Evolutionary conservation across 2,797 vertebrate genomes (phyloP), one percentile per base, ranked within the genome.

Genomic region (Gambelia wislizenii): DNA sequence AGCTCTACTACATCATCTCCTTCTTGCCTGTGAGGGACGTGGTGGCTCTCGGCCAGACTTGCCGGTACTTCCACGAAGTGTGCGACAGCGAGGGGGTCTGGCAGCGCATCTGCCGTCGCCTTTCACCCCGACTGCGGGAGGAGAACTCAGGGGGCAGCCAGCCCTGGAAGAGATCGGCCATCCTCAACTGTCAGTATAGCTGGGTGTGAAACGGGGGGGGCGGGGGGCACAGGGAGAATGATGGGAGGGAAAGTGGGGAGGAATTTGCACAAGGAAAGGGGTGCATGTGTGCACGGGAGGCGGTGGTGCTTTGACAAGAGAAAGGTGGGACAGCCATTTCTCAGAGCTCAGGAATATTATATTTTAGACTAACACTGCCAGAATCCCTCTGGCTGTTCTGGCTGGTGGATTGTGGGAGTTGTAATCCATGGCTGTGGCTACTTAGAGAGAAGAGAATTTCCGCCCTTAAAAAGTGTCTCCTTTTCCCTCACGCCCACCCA

Each of bases 1-100:
- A 97, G 97, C 91, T 97, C 89, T 96, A 96, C 44, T 94, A 95
- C 64, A 96, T 97, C 81, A 87, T 96, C 44, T 95, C 94, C 5
- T 95, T 94, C 87, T 94, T 97, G 69, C 94, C 96, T 0, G 93
- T 97, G 69, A 88, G 70, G 93, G 97, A 97, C 44, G 70, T 96
- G 3, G 93, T 96, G 1, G 89, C 95, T 44, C 92, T 97, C 0
- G 95, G 96, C 70, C 94, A 96, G 91, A 96, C 96, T 22, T 97
- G 96, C 91, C 94, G 77, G 77, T 95, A 94, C 81, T 95, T 97
- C 89, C 92, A 91, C 0, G 67, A 95, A 90, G 93, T 96, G 81
- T 97, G 96, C 1, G 93, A 96, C 0, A 90, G 94, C 0, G 94
- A 95, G 82, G 87, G 92, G 4, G 86, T 96, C 0, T 97, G 97